phyloP scores from a whole-genome alignment of 2,888 invertebrate species.

The Calephelis perditalis region DNA sequence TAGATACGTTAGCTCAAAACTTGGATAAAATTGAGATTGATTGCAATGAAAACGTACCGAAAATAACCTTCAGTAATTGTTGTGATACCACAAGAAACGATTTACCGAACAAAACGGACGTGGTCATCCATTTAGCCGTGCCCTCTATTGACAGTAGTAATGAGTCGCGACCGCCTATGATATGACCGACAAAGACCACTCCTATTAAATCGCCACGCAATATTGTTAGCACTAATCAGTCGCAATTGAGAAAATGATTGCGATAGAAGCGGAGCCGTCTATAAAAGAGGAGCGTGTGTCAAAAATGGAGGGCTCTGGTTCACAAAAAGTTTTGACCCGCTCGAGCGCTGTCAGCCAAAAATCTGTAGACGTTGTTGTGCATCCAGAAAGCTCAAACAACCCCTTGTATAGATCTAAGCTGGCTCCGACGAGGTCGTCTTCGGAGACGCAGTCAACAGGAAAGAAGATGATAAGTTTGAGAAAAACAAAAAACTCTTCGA shows the following conservation, averaged over 20 bases:
- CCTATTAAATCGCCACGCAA: constrained; percentile 19
- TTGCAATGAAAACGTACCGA: constrained; percentile 60
- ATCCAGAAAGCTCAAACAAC: constrained; percentile 65
- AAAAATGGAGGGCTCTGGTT: constrained; percentile 58
- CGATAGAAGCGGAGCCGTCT: constrained; percentile 63
- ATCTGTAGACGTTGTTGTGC: constrained; percentile 77
- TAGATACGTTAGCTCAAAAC: constrained; percentile 56
- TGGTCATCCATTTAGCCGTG: constrained; percentile 62
- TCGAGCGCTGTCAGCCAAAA: constrained; percentile 80
- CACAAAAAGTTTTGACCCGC: constrained; percentile 75
- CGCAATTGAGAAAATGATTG: constrained; percentile 53
- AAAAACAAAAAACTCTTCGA: constrained; percentile 71
- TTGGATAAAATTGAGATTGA: constrained; percentile 56
- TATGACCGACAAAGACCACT: constrained; percentile 44
- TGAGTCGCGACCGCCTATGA: constrained; percentile 70
- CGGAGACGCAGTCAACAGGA: constrained; percentile 60
- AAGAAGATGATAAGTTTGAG: constrained; percentile 67
- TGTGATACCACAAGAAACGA: constrained; percentile 55
- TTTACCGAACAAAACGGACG: constrained; percentile 51
- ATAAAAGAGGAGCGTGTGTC: constrained; percentile 57
- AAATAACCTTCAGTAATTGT: constrained; percentile 73
- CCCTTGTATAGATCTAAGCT: constrained; percentile 68
- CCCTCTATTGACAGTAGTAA: constrained; percentile 61
- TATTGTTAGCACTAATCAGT: constrained; percentile 12
- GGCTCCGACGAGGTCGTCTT: constrained; percentile 65